Evolutionary conservation across 2,797 vertebrate species (phyloP), one percentile per base, ranked within the genome.

Genomic region (Chelmon rostratus): DNA sequence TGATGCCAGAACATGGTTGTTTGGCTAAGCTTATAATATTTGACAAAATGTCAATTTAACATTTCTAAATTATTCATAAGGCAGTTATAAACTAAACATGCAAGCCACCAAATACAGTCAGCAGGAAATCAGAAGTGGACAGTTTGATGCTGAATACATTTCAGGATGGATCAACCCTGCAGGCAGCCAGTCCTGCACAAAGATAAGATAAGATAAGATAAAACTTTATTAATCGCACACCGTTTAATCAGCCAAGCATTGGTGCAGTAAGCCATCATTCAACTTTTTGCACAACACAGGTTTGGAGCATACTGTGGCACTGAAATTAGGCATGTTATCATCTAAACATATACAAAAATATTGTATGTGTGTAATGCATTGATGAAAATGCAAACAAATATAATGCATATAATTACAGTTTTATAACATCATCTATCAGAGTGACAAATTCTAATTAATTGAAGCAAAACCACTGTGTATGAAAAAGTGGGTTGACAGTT

Each of bases 101-200:
- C 11, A 53, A 50, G 52, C 40, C 21, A 58, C n/a, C n/a, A 49
- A 58, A 74, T 23, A 38, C 5, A 21, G n/a, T 52, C 42, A 61
- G 38, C 25, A 8, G 28, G 42, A 70, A 65, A 75, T 79, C 2
- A 37, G 66, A 33, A 62, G 54, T 59, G 47, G 0, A 38, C 64
- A 35, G 62, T 62, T 63, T 47, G 61, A 62, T 54, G 49, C 56
- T 6, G 28, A 72, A 57, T 77, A 80, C 54, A 76, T 47, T 35
- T 44, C 25, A 66, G 42, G 52, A 73, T 61, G 50, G 56, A 88
- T 74, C 18, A 49, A 64, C 61, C 33, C 74, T 68, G 25, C 44
- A 58, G 50, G 40, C 49, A 59, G 65, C 44, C 25, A n/a, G 50
- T 53, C 2, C 15, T n/a, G 54, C 64, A 47, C 37, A 46, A 59